Evolutionary conservation across 2,113 vertebrate species (phyloP).

Genomic region (Odontesthes bonariensis): DNA sequence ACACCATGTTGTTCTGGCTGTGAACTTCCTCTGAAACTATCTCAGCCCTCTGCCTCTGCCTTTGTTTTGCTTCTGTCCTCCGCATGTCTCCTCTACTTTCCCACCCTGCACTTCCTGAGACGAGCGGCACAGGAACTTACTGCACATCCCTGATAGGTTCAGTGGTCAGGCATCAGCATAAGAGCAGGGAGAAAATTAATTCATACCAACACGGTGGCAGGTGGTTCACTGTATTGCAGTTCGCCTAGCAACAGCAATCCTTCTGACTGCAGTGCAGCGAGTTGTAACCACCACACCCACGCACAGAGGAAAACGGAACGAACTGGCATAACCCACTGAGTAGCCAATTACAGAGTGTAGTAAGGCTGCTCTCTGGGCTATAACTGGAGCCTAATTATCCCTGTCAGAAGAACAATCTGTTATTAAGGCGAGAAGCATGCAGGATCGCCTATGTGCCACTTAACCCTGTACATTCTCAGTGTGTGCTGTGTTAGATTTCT

Average conservation of each 20-base stretch:
- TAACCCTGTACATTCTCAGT: slow-evolving; percentile 56
- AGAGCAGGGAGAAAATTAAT: slow-evolving; percentile 46
- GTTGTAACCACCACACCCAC: slow-evolving; percentile 78
- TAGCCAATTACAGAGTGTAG: slow-evolving; percentile 83
- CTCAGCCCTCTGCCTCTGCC: slow-evolving; percentile 50
- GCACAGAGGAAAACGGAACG: slow-evolving; percentile 57
- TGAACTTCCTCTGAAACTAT: slow-evolving; percentile 68
- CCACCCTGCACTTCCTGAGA: slow-evolving; percentile 24
- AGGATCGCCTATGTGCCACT: slow-evolving; percentile 41
- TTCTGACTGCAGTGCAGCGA: slow-evolving; percentile 76
- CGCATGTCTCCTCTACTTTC: slow-evolving; percentile 54
- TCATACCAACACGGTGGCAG: slow-evolving; percentile 59
- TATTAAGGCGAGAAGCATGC: slow-evolving; percentile 75
- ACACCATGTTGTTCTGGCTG: slow-evolving; percentile 57
- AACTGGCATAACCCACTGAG: slow-evolving; percentile 76
- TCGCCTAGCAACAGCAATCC: slow-evolving; percentile 77
- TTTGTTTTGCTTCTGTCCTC: slow-evolving; percentile 51
- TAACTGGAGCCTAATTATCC: slow-evolving; percentile 84
- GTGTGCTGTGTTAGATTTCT: background rate
- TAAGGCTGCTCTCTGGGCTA: slow-evolving; percentile 75
- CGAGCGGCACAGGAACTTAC: slow-evolving; percentile 46
- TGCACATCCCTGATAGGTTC: slow-evolving; percentile 46
- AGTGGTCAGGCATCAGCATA: slow-evolving; percentile 16
- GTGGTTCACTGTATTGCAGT: slow-evolving; percentile 61
- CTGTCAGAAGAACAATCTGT: slow-evolving; percentile 82